Evolutionary conservation across 2,797 vertebrate genomes (phyloP).

Genomic region (Lacerta agilis): DNA sequence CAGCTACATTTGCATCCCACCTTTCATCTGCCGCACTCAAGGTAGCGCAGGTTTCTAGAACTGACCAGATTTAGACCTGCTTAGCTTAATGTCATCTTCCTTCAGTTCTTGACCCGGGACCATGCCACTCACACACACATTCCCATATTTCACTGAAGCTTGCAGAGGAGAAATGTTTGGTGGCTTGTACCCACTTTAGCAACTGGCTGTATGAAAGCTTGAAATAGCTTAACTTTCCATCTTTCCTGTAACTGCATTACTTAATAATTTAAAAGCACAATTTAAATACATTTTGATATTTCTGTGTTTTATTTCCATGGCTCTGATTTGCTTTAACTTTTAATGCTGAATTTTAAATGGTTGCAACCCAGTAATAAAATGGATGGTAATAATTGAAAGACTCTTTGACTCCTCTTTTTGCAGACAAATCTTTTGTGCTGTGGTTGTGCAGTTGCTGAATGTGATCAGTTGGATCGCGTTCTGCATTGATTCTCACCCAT

Average conservation of each 20-base stretch:
- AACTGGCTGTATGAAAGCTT: background rate
- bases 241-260: conserved; percentile 19
- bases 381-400: background rate
- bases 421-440: background rate
- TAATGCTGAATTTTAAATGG: too few relatives aligned
- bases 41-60: background rate
- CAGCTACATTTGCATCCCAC: background rate
- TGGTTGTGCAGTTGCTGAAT: background rate
- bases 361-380: too few relatives aligned
- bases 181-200: background rate
- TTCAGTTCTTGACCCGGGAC: background rate
- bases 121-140: background rate
- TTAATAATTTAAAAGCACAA: background rate
- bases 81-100: background rate
- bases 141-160: background rate
- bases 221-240: background rate
- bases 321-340: too few relatives aligned
- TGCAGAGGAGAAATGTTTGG: background rate
- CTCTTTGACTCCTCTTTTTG: background rate
- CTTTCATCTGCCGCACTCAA: background rate
- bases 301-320: too few relatives aligned
- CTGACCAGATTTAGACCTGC: background rate
- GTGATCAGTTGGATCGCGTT: background rate
- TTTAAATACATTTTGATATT: too few relatives aligned
- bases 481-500: background rate